Evolutionary conservation across 2,888 invertebrate species (phyloP), one percentile per base, ranked within the genome.

Genomic region (Drosophila atripex): DNA sequence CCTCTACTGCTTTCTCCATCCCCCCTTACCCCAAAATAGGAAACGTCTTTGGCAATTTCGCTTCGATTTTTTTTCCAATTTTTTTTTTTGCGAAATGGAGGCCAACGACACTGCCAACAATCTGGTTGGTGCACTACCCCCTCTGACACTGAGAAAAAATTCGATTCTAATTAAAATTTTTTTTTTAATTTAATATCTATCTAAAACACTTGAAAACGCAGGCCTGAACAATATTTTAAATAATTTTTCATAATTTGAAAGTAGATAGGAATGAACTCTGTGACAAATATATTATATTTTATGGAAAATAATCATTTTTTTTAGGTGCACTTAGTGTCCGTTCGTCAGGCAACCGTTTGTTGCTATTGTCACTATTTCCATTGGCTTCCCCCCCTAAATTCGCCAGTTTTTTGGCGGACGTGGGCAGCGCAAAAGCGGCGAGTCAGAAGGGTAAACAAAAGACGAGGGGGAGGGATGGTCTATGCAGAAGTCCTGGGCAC

Each of bases 21-120:
- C 45, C 14, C 12, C 59, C 8, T 9, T 16, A 8, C 18, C 18
- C 16, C 11, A 1, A 52, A 38, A 55, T 55, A 61, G 50, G 71
- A 30, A 74, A 46, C 74, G 71, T 86, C 78, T 85, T 84, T 85
- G 53, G 63, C 80, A 77, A 80, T 86, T 82, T 64, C 54, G 73
- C 59, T 80, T 86, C 80, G 73, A 66, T 45, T 66, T 46, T 50
- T 46, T 50, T 58, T 12, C n/a, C 14, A n/a, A n/a, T n/a, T n/a
- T 28, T 39, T 57, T 57, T 53, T 61, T 59, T 21, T 21, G 41
- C 38, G 61, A 54, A 70, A 71, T 66, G 65, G 71, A 71, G 80
- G 73, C 64, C 84, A 79, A 65, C 64, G 66, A 72, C 74, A 70
- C 71, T 58, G 60, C 66, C 59, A 65, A 76, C 47, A 72, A 28